Evolutionary conservation across 2,113 vertebrate genomes (phyloP).

Genomic region (Mus pahari): DNA sequence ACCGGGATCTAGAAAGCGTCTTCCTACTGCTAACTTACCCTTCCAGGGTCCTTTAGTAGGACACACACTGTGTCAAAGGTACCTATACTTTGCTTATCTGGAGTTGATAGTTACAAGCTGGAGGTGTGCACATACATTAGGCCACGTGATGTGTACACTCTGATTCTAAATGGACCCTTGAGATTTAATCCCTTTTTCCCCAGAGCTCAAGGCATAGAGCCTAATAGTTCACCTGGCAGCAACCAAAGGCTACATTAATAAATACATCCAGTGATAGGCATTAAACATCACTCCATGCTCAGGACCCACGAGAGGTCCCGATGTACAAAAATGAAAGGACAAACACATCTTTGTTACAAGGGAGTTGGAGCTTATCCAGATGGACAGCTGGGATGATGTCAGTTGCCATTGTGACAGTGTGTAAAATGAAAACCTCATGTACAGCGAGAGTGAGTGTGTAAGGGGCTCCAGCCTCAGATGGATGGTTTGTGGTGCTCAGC

Average conservation of each 20-base stretch:
- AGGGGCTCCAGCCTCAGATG: background rate
- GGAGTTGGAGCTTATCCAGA: background rate
- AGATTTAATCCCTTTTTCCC: slow-evolving; percentile 1
- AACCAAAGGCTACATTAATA: background rate
- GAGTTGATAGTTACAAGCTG: slow-evolving; percentile 10
- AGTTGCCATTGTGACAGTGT: background rate
- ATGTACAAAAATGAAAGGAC: background rate
- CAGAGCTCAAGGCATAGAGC: background rate
- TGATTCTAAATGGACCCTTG: background rate
- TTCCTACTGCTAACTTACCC: background rate
- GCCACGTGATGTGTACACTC: background rate
- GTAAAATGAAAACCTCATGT: background rate
- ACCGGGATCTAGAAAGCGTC: slow-evolving; percentile 43
- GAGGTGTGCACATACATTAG: background rate
- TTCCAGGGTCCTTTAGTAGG: slow-evolving; percentile 33
- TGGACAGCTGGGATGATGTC: background rate
- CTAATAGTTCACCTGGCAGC: background rate
- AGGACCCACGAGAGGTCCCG: background rate
- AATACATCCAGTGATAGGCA: slow-evolving; percentile 31
- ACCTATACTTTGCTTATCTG: slow-evolving; percentile 45
- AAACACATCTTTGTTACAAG: background rate
- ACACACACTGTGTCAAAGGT: background rate
- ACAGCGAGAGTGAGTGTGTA: background rate
- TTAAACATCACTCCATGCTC: background rate
- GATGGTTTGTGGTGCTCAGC: background rate